Evolutionary conservation across 2,113 vertebrate genomes (phyloP).

Genomic region (Oryzias curvinotus): DNA sequence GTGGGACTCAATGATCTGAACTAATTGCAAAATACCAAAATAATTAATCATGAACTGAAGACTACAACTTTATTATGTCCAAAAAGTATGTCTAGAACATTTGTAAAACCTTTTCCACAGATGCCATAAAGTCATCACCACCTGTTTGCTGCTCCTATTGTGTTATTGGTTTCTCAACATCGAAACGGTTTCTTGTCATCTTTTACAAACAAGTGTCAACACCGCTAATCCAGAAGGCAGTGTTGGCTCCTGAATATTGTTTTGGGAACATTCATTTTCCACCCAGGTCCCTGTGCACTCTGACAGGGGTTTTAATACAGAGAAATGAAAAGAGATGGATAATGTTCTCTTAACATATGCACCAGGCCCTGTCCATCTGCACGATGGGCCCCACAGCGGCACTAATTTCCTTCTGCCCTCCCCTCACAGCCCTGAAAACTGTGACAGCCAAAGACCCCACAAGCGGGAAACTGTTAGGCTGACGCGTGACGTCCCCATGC

Average conservation of each 20-base stretch:
- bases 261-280: conserved; percentile 77
- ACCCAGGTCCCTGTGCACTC: conserved; percentile 45
- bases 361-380: conserved; percentile 62
- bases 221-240: conserved; percentile 68
- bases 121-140: no score
- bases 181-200: conserved; percentile 54
- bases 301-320: conserved; percentile 36
- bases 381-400: conserved; percentile 53
- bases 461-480: not conserved
- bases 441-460: conserved; percentile 29
- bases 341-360: conserved; percentile 72
- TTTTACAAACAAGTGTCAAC: conserved; percentile 64
- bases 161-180: conserved; percentile 51
- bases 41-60: no score
- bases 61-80: no score
- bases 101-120: no score
- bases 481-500: conserved; percentile 5
- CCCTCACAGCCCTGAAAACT: conserved; percentile 41
- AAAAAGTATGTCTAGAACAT: no score
- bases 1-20: no score
- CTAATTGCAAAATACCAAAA: no score
- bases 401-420: conserved; percentile 34
- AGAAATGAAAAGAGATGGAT: conserved; percentile 49
- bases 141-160: conserved; percentile 24
- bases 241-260: conserved; percentile 66